phyloP scores from a whole-genome alignment of 2,888 invertebrate species.

The Autographa gamma region DNA sequence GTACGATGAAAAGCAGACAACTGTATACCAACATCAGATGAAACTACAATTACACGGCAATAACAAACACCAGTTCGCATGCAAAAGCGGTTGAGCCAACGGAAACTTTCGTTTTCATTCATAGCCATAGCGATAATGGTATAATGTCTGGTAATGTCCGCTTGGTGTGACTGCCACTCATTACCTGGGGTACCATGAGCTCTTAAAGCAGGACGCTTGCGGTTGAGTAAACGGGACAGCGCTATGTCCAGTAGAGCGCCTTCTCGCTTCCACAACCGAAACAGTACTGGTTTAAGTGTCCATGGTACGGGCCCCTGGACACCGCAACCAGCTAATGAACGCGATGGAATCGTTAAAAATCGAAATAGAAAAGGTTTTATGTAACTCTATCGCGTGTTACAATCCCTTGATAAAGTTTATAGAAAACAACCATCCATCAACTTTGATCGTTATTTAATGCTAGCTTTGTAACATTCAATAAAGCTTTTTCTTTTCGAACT shows the following conservation, averaged over 20 bases:
- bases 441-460: constrained; percentile 17
- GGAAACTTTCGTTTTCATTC: constrained; percentile 73
- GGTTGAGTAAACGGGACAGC: too few species aligned
- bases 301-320: constrained; percentile 23
- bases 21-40: constrained; percentile 34
- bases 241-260: too few species aligned
- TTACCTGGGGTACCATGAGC: constrained; percentile 50
- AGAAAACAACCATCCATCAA: constrained; percentile 40
- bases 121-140: constrained; percentile 60
- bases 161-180: constrained; percentile 74
- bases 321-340: constrained; percentile 47
- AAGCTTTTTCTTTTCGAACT: neutral
- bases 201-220: too few species aligned
- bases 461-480: constrained; percentile 4
- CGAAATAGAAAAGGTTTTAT: constrained; percentile 17
- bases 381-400: constrained; percentile 23
- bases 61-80: constrained; percentile 35
- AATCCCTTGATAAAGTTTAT: constrained; percentile 21
- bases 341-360: constrained; percentile 37
- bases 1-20: constrained; percentile 20
- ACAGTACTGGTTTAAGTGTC: too few species aligned
- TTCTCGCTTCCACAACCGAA: too few species aligned
- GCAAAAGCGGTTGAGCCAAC: constrained; percentile 27
- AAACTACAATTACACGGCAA: constrained; percentile 36
- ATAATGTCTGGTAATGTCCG: constrained; percentile 63